Conservation (phyloP, 2,888 invertebrate genomes). For the Halictus ligatus region DNA sequence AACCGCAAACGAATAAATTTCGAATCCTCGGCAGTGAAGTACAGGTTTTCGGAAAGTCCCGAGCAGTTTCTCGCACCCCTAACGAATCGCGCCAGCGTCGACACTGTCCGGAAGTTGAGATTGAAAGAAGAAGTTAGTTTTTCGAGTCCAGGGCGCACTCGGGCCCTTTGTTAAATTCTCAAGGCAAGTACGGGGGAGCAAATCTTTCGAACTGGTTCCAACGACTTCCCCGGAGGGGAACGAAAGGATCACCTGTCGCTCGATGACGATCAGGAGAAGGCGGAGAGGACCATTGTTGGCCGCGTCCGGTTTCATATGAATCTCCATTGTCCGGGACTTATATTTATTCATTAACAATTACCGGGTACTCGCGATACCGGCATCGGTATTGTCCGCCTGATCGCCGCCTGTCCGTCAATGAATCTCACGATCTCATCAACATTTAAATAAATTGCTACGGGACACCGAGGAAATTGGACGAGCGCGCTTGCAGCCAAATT, state of each 20-base stretch:
- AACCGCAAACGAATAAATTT: not conserved
- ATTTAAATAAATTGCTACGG: slow-evolving; percentile 41
- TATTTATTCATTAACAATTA: slow-evolving; percentile 84
- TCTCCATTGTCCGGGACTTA: slow-evolving; percentile 78
- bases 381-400: slow-evolving; percentile 60
- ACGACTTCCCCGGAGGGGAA: slow-evolving; percentile 58
- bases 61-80: not conserved
- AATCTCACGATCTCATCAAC: slow-evolving; percentile 52
- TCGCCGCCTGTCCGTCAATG: slow-evolving; percentile 57
- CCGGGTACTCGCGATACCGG: slow-evolving; percentile 69
- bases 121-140: slow-evolving; percentile 9
- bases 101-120: not conserved
- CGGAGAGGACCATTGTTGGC: slow-evolving; percentile 74
- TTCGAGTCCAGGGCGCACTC: not conserved
- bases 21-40: not conserved
- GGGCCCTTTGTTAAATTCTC: not conserved
- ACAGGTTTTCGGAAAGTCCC: not conserved
- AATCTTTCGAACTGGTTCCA: slow-evolving; percentile 67
- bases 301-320: slow-evolving; percentile 77
- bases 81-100: not conserved
- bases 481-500: slow-evolving; percentile 18
- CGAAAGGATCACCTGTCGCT: slow-evolving; percentile 74
- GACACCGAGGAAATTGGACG: slow-evolving; percentile 10
- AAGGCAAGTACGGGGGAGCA: slow-evolving; percentile 63
- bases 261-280: slow-evolving; percentile 62